phyloP scores from a whole-genome alignment of 2,888 invertebrate species.

The Folsomia manolachei region DNA sequence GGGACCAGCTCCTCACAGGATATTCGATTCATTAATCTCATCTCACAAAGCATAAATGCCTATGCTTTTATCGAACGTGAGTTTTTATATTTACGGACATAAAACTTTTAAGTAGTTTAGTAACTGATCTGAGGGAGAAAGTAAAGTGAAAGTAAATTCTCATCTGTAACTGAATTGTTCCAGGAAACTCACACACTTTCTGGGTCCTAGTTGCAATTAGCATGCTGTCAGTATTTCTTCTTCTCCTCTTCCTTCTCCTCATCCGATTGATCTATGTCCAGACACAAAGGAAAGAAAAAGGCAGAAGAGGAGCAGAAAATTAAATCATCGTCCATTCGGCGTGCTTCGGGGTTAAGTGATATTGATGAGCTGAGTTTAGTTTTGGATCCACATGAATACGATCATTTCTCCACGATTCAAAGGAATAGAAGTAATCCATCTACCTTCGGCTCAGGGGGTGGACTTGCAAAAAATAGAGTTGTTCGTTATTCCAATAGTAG shows the following conservation, averaged over 20 bases:
- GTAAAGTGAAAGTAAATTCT: neutral
- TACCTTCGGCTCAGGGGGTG: constrained; percentile 16
- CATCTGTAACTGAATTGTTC: constrained; percentile 5
- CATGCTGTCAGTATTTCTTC: constrained; percentile 35
- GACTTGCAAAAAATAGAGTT: constrained; percentile 22
- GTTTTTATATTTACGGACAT: no score
- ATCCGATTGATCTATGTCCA: constrained; percentile 32
- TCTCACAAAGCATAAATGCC: constrained; percentile 43
- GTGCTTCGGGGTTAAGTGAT: constrained; percentile 43
- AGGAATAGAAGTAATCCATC: constrained; percentile 28
- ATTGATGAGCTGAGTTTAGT: constrained; percentile 42
- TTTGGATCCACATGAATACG: constrained; percentile 41
- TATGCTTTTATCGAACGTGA: constrained; percentile 43
- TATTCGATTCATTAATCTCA: constrained; percentile 43
- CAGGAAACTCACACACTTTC: constrained; percentile 41
- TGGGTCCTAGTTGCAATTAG: constrained; percentile 42
- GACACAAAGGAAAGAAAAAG: constrained; percentile 25
- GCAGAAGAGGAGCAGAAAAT: constrained; percentile 21
- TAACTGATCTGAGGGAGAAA: neutral
- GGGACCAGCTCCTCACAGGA: constrained; percentile 30
- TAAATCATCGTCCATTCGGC: constrained; percentile 31
- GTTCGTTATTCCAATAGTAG: constrained; percentile 43
- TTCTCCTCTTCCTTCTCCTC: constrained; percentile 36
- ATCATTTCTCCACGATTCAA: constrained; percentile 41
- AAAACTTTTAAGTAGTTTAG: no score